Evolutionary conservation across 2,888 invertebrate species (phyloP).

Genomic region (Nasonovia ribisnigri): DNA sequence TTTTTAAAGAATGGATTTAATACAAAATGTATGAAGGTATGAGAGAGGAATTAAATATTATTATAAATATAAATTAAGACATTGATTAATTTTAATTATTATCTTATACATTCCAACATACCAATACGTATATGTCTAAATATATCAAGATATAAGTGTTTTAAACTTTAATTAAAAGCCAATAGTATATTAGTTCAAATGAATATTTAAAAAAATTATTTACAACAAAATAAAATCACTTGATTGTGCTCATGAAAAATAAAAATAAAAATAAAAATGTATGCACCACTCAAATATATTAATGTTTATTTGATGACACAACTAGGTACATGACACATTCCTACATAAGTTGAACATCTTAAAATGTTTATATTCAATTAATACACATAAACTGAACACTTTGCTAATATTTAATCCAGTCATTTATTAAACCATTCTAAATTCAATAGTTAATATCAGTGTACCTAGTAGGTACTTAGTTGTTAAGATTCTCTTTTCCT

Average conservation of each 20-base stretch:
- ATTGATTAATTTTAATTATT: neutral
- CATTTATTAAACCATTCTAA: neutral
- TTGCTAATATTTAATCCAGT: neutral
- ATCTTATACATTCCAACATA: no score
- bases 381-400: neutral
- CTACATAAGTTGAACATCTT: neutral
- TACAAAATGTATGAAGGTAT: neutral
- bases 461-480: neutral
- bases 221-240: neutral
- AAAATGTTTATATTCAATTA: neutral
- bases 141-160: no score
- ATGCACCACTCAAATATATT: neutral
- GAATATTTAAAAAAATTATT: neutral
- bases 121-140: no score
- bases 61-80: neutral
- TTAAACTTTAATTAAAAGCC: no score
- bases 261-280: neutral
- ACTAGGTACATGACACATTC: neutral
- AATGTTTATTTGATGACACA: neutral
- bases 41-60: no score
- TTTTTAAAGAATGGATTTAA: neutral
- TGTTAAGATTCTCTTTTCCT: neutral
- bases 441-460: neutral
- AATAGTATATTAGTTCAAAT: neutral
- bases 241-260: neutral